These are phyloP conservation scores for Poeciliopsis turneri DNA, from an alignment of 2,797 vertebrate species.

Conservation along the genomic window DNA sequence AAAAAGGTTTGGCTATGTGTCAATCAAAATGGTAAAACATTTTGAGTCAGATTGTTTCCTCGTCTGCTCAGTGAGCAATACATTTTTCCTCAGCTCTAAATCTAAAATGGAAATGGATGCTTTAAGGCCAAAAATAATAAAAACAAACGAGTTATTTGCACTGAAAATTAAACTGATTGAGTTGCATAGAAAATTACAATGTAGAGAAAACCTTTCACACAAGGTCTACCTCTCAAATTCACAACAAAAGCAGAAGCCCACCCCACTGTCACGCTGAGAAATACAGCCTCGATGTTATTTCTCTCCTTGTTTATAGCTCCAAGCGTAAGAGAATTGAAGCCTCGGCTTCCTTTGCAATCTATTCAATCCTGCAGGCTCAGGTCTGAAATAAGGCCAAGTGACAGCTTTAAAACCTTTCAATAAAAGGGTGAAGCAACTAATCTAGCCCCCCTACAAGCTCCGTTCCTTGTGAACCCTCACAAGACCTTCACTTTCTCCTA, in stretches of 20 bases:
- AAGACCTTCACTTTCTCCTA: conserved; percentile 34
- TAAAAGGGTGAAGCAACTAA: conserved; percentile 68
- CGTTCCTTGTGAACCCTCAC: conserved; percentile 38
- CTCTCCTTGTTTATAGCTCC: conserved; percentile 25
- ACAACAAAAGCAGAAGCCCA: conserved; percentile 28
- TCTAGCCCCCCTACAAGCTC: conserved; percentile 62
- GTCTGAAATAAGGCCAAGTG: conserved; percentile 62
- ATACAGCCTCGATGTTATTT: conserved; percentile 34
- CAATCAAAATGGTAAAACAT: conserved; percentile 33
- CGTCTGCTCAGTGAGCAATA: conserved; percentile 27
- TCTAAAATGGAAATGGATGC: conserved; percentile 28
- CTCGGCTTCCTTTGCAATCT: conserved; percentile 43
- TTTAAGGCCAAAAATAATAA: conserved; percentile 5
- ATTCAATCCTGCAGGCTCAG: conserved; percentile 35
- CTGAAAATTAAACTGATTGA: conserved; percentile 23
- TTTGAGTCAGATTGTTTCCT: conserved; percentile 27
- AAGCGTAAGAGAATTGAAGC: conserved; percentile 31
- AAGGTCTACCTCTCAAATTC: conserved; percentile 8
- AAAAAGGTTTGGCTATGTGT: conserved; percentile 29
- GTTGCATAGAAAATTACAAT: conserved; percentile 17
- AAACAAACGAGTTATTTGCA: conserved; percentile 21
- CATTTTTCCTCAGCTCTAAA: conserved; percentile 19
- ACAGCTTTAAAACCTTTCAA: conserved; percentile 77
- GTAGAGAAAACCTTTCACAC: conserved; percentile 3
- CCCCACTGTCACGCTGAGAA: conserved; percentile 28